Conservation (phyloP, 2,888 invertebrate species). For the Crocallis elinguaria region DNA sequence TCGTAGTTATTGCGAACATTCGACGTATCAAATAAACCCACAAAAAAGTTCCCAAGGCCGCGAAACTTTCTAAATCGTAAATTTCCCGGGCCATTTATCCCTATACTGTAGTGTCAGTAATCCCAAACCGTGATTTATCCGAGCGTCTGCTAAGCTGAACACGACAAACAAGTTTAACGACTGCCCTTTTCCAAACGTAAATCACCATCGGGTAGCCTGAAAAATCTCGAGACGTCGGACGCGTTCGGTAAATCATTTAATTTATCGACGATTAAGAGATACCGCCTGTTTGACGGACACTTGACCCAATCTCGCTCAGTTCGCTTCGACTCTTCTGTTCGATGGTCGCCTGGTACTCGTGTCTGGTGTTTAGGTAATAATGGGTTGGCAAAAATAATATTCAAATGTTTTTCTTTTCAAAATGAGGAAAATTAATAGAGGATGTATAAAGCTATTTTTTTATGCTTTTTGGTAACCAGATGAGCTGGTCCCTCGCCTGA, state of each 20-base stretch:
- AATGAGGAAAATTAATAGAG: no score
- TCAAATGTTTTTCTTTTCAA: no score
- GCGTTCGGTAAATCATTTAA: slow-evolving; percentile 33
- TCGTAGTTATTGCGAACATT: neutral
- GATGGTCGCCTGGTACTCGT: neutral
- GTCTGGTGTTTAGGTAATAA: neutral
- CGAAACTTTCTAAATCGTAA: slow-evolving; percentile 8
- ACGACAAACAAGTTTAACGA: slow-evolving; percentile 30
- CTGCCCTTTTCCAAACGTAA: slow-evolving; percentile 26
- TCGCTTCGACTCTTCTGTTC: neutral
- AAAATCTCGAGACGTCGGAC: slow-evolving; percentile 16
- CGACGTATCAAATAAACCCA: slow-evolving; percentile 4
- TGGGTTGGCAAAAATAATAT: no score
- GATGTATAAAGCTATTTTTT: no score
- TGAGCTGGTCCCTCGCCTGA: no score
- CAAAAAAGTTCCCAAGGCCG: slow-evolving; percentile 1
- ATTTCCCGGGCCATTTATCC: slow-evolving; percentile 16
- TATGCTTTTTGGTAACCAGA: no score
- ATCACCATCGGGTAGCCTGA: slow-evolving; percentile 28
- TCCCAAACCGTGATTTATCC: slow-evolving; percentile 33
- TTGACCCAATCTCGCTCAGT: neutral
- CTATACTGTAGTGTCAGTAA: slow-evolving; percentile 29
- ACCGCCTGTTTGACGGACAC: slow-evolving; percentile 15
- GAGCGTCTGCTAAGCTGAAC: slow-evolving; percentile 20
- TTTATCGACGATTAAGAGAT: slow-evolving; percentile 22